Evolutionary conservation across 2,797 vertebrate species (phyloP).

Genomic region (Galago senegalensis): DNA sequence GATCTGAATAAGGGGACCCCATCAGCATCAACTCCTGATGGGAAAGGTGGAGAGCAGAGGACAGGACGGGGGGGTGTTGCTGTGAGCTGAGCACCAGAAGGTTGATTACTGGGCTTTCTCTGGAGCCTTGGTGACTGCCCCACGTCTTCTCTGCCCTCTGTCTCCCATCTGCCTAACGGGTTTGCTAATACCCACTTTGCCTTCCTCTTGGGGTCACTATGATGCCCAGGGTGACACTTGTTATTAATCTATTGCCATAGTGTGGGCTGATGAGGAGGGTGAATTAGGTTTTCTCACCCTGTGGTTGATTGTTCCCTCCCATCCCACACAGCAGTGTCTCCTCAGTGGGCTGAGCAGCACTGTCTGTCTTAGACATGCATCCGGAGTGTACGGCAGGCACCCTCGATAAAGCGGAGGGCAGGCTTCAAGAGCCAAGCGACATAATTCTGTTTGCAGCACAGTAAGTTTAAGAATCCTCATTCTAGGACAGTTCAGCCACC

Average conservation of each 20-base stretch:
- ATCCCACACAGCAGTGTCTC: constrained; percentile 91
- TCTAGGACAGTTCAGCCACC: background rate
- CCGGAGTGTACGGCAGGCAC: constrained; percentile 89
- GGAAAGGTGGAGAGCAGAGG: background rate
- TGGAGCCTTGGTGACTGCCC: background rate
- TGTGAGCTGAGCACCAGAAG: too few species aligned
- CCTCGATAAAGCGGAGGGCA: background rate
- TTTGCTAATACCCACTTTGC: background rate
- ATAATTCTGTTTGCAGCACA: background rate
- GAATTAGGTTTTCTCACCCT: background rate
- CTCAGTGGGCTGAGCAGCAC: constrained; percentile 92
- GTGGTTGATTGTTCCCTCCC: background rate
- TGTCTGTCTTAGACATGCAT: constrained; percentile 89
- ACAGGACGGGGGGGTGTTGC: too few species aligned
- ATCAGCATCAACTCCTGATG: background rate
- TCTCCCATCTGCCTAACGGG: background rate
- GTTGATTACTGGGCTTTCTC: background rate
- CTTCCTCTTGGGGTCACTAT: background rate
- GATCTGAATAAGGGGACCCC: constrained; percentile 93
- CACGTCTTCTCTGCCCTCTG: background rate
- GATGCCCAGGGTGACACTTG: background rate
- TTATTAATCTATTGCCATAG: background rate
- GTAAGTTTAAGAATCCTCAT: background rate
- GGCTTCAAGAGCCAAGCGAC: constrained; percentile 1
- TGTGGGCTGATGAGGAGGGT: background rate